These are phyloP conservation scores for Aselliscus stoliczkanus DNA, from an alignment of 2,797 vertebrate species.

Conservation along the genomic window DNA sequence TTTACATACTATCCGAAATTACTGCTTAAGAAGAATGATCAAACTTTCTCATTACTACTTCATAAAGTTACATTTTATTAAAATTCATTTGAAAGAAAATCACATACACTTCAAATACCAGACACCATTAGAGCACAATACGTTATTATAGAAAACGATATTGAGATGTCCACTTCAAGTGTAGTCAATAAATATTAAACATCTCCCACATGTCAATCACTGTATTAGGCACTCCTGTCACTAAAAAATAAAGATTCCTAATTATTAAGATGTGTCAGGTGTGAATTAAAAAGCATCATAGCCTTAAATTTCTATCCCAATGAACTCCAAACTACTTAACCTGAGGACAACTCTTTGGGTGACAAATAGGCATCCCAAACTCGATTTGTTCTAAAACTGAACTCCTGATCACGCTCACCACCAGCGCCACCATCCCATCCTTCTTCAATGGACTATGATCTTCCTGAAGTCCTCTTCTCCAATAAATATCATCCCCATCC, in stretches of 20 bases:
- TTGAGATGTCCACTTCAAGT: background rate
- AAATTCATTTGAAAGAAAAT: background rate
- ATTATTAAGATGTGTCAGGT: background rate
- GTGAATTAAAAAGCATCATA: background rate
- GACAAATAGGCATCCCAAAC: background rate
- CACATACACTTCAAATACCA: background rate
- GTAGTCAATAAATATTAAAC: background rate
- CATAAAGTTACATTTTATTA: background rate
- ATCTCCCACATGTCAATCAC: background rate
- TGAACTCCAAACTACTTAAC: background rate
- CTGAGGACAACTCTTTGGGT: background rate
- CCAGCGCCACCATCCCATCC: background rate
- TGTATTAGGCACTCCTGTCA: background rate
- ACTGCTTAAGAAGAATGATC: background rate
- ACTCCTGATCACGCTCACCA: background rate
- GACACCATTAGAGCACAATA: background rate
- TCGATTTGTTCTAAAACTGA: background rate
- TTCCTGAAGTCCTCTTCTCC: background rate
- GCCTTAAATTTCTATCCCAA: background rate
- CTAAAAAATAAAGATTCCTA: background rate
- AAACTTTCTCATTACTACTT: background rate
- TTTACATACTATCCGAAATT: background rate
- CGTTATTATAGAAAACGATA: background rate
- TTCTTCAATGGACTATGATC: background rate
- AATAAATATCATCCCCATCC: background rate